Evolutionary conservation across 2,888 invertebrate genomes (phyloP).

Genomic region (Cephus sareptanus): DNA sequence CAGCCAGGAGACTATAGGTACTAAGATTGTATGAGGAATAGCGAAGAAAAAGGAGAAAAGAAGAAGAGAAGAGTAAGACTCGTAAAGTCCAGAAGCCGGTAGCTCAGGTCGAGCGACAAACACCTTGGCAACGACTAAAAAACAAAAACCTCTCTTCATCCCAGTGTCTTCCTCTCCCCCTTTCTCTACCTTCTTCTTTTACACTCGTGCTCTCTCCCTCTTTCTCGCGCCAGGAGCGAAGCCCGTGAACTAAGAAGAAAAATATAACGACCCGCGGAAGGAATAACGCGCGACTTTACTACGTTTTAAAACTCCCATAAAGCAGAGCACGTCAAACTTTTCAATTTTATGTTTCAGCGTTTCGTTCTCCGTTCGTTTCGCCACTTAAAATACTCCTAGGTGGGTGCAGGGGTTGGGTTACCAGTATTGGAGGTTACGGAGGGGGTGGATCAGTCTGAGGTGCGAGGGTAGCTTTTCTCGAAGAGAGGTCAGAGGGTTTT

Average conservation of each 20-base stretch:
- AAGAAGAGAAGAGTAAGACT: conserved; percentile 12
- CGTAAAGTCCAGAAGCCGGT: conserved; percentile 29
- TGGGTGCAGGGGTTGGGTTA: conserved; percentile 5
- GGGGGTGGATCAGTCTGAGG: no score
- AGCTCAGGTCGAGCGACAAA: conserved; percentile 47
- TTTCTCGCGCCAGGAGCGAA: conserved; percentile 20
- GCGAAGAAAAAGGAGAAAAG: conserved; percentile 11
- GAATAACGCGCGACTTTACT: conserved; percentile 60
- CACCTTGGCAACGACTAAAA: conserved; percentile 40
- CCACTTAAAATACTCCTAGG: conserved; percentile 40
- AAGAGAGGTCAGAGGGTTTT: no score
- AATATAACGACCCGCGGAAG: conserved; percentile 58
- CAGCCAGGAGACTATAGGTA: no score
- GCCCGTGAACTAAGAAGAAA: conserved; percentile 44
- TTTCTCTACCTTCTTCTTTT: neutral
- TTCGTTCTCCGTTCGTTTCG: conserved; percentile 42
- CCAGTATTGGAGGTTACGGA: conserved; percentile 5
- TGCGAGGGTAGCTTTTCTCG: no score
- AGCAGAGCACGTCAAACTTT: conserved; percentile 59
- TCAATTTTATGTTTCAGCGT: conserved; percentile 60
- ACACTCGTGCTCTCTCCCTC: no score
- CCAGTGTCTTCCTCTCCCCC: no score
- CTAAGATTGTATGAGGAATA: neutral
- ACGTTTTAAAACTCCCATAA: conserved; percentile 61
- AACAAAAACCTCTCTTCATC: conserved; percentile 39